Evolutionary conservation across 2,888 invertebrate genomes (phyloP).

Genomic region (Calliscelio sp.): DNA sequence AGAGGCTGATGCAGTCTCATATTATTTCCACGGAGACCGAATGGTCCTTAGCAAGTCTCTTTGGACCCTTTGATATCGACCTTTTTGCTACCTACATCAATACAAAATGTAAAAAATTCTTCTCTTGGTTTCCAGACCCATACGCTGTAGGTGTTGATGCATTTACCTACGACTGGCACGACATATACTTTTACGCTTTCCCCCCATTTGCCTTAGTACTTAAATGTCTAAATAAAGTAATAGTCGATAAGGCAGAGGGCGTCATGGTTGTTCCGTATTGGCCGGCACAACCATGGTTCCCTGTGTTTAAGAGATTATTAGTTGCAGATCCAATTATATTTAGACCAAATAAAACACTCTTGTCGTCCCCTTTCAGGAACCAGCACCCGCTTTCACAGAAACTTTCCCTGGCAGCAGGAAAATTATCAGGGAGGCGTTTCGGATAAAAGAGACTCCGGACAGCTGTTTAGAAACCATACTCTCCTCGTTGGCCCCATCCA

Average conservation of each 20-base stretch:
- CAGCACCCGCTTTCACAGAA: not conserved
- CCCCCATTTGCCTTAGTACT: not conserved
- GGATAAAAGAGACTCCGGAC: not conserved
- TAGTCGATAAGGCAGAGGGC: not conserved
- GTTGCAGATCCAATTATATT: not conserved
- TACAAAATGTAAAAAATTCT: conserved; percentile 6
- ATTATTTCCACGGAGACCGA: not conserved
- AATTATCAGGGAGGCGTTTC: conserved; percentile 10
- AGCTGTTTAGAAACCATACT: not conserved
- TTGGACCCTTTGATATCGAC: not conserved
- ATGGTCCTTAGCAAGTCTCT: not conserved
- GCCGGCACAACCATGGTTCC: not conserved
- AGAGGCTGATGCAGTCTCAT: conserved; percentile 7
- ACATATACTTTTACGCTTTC: not conserved
- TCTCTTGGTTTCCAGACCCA: conserved; percentile 4
- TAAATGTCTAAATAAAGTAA: not conserved
- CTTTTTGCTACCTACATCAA: conserved; percentile 12
- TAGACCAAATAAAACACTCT: not conserved
- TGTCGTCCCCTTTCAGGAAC: not conserved
- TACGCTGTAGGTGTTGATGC: conserved; percentile 1
- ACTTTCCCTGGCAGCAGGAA: conserved; percentile 18
- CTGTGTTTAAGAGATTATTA: not conserved
- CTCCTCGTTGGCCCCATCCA: not conserved
- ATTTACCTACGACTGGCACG: not conserved
- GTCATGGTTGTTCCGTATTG: not conserved